Percentiles rank a stretch among this genome's conserved stretches.
These are phyloP conservation scores for Globodera ellingtonae DNA, from an alignment of 1,140 invertebrate genomes.

Conservation along the genomic window DNA sequence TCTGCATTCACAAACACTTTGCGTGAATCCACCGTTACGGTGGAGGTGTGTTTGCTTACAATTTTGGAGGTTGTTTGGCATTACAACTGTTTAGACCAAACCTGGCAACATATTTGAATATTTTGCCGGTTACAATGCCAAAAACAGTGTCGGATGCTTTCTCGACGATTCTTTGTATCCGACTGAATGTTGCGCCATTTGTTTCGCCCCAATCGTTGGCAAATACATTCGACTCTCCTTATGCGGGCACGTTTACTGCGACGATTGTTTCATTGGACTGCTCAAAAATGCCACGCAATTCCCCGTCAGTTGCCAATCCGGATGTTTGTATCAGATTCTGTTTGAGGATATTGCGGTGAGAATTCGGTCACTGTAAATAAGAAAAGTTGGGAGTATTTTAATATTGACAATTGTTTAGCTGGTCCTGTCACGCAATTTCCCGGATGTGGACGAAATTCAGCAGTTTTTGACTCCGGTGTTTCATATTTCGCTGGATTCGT, in stretches of 20 bases:
- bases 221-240: not conserved
- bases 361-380: no score
- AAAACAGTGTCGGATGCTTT: not conserved
- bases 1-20: not conserved
- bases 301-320: not conserved
- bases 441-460: not conserved
- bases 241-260: not conserved
- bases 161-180: not conserved
- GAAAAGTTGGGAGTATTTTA: not conserved
- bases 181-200: not conserved
- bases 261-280: not conserved
- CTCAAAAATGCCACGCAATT: not conserved
- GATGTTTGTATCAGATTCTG: not conserved
- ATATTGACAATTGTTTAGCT: not conserved
- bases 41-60: not conserved
- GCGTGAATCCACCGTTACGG: not conserved
- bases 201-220: not conserved
- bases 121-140: not conserved
- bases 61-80: not conserved
- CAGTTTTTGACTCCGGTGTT: conserved; percentile 20
- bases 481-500: not conserved
- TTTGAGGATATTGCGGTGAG: not conserved
- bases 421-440: not conserved
- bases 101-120: not conserved
- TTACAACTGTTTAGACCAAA: not conserved